Conservation (phyloP, 1,140 invertebrate species). For the Drosophila busckii region DNA sequence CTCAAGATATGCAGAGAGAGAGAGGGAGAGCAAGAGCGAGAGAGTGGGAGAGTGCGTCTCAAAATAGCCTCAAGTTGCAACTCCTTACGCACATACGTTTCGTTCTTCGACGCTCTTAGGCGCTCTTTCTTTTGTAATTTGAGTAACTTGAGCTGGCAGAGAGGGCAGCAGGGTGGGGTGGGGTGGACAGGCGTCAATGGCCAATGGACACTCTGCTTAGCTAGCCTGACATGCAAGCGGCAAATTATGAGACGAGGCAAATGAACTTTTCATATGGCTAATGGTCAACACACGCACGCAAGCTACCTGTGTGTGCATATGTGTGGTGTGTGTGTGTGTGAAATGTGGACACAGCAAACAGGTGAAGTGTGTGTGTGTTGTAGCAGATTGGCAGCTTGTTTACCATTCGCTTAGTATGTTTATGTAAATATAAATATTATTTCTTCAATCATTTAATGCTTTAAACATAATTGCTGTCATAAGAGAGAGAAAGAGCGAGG, state of each 20-base stretch:
- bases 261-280: constrained; percentile 75
- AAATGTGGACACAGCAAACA: constrained; percentile 43
- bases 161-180: constrained; percentile 6
- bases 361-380: constrained; percentile 36
- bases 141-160: constrained; percentile 42
- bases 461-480: constrained; percentile 38
- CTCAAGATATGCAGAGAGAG: neutral
- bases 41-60: neutral
- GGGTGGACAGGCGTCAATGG: constrained; percentile 31
- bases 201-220: constrained; percentile 22
- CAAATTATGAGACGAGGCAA: constrained; percentile 69
- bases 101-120: neutral
- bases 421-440: constrained; percentile 44
- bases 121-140: constrained; percentile 40
- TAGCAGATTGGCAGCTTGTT: constrained; percentile 23
- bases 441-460: constrained; percentile 45
- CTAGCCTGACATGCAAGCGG: constrained; percentile 69
- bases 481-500: constrained; percentile 5
- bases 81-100: no score
- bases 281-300: constrained; percentile 36
- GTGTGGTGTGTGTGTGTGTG: constrained; percentile 6
- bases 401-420: constrained; percentile 22
- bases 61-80: no score
- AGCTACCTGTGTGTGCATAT: constrained; percentile 8
- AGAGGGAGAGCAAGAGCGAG: neutral